These are phyloP conservation scores for Ctenopoma kingsleyae DNA, from an alignment of 2,797 vertebrate species.

Conservation along the genomic window DNA sequence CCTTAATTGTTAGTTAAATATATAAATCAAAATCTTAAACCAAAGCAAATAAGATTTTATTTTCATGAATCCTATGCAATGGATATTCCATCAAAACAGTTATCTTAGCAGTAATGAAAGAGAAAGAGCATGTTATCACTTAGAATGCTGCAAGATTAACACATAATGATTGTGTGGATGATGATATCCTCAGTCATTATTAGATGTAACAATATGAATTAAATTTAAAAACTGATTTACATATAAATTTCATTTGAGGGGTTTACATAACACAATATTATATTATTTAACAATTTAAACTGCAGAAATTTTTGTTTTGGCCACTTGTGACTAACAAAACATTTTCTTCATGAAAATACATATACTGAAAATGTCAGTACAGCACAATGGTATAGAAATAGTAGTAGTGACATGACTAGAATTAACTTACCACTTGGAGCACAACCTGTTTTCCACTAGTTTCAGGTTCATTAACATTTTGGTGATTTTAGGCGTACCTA, in stretches of 20 bases:
- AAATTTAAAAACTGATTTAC: constrained; percentile 18
- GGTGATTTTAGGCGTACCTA: constrained; percentile 9
- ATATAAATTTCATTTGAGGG: constrained; percentile 28
- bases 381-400: background rate
- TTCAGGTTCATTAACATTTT: constrained; percentile 27
- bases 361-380: background rate
- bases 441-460: constrained; percentile 3
- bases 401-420: background rate
- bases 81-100: constrained; percentile 16
- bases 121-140: constrained; percentile 17
- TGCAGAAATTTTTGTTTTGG: too few species aligned
- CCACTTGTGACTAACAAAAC: too few species aligned
- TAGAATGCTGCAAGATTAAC: constrained; percentile 44
- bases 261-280: constrained; percentile 19
- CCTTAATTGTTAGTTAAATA: background rate
- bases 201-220: constrained; percentile 30
- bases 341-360: background rate
- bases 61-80: constrained; percentile 1
- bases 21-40: background rate
- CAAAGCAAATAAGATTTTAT: too few species aligned
- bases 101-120: constrained; percentile 19
- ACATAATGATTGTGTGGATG: constrained; percentile 22
- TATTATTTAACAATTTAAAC: background rate
- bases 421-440: background rate
- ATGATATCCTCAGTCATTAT: constrained; percentile 32